Evolutionary conservation across 2,797 vertebrate species (phyloP), one percentile per base, ranked within the genome.

Genomic region (Antrozous pallidus): DNA sequence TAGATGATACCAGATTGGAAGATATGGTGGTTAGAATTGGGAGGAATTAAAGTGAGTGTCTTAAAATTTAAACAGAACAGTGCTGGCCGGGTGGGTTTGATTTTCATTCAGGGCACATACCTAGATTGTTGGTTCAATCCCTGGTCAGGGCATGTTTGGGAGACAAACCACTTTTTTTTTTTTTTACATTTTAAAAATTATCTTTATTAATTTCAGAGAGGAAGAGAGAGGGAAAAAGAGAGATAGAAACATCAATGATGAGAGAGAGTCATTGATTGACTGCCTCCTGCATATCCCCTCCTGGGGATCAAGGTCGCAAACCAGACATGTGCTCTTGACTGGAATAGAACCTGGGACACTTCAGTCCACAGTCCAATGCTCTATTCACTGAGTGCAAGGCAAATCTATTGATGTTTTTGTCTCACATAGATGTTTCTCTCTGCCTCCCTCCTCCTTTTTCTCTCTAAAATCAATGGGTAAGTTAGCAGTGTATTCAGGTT

Each of bases 31-130:
- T 73, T 91, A 87, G 54, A 88, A 28, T 13, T 80, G 54, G 81
- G 82, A 93, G 56, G 77, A 47, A 82, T 85, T 92, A 69, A 94
- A 93, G 13, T 73, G 38, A 92, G 1, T 81, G 49, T 79, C 36
- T 95, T 93, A 74, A 63, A 90, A 91, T 51, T 71, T 45, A 67
- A 65, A 47, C 12, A 73, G 36, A 82, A 70, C 24, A 77, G n/a
- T 16, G 31, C n/a, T 65, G 61, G 61, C 61, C 16, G 4, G n/a
- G 7, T 65, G 31, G 26, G 7, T 65, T 65, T 17, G 31, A 63
- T 63, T 63, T 14, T n/a, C 31, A 63, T 31, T 63, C 61, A 63
- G 31, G 58, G 28, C 58, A 63, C 58, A 63, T 63, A 63, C 58
- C 58, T 63, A 33, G 31, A n/a, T 17, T 65, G 7, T n/a, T n/a